Evolutionary conservation across 2,113 vertebrate genomes (phyloP), one percentile per base, ranked within the genome.

Genomic region (Globicephala melas): DNA sequence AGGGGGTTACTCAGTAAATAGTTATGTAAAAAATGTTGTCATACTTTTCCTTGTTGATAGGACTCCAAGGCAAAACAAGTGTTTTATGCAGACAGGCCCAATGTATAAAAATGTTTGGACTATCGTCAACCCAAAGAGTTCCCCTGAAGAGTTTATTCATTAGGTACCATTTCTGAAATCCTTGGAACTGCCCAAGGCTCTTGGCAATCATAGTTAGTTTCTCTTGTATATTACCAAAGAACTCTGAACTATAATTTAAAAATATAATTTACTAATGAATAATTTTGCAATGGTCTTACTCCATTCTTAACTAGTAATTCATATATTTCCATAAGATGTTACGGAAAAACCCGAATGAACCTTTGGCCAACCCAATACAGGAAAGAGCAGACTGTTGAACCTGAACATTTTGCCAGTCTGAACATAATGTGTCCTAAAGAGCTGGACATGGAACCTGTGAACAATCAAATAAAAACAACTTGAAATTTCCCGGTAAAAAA

Each of bases 401-500:
- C 2, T 18, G 20, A 47, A 53, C 80, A 15, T 50, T 67, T n/a
- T 65, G 33, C 31, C 44, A 47, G 1, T 60, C 70, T 93, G 28
- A 71, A 70, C 25, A 31, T 84, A 70, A 77, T 62, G 10, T 58
- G 10, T 71, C 62, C 21, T 53, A 33, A 83, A 47, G 62, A 84
- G 89, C 8, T 5, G 50, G 44, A 89, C 12, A 41, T 4, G 55
- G 6, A 13, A 2, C 11, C 36, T 84, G 6, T 58, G 63, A 33
- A 92, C 20, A 65, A 92, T 71, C 38, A 84, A 33, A 9, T 79
- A 41, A 79, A 85, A 95, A 53, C 28, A 91, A 70, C 21, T 91
- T 65, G 63, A 79, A 21, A 28, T 70, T 63, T 95, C 14, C 31
- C 12, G 17, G 53, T 67, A 18, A 60, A 94, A 96, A 65, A n/a